Evolutionary conservation across 2,888 invertebrate genomes (phyloP), one percentile per base, ranked within the genome.

Genomic region (Cantharis rufa): DNA sequence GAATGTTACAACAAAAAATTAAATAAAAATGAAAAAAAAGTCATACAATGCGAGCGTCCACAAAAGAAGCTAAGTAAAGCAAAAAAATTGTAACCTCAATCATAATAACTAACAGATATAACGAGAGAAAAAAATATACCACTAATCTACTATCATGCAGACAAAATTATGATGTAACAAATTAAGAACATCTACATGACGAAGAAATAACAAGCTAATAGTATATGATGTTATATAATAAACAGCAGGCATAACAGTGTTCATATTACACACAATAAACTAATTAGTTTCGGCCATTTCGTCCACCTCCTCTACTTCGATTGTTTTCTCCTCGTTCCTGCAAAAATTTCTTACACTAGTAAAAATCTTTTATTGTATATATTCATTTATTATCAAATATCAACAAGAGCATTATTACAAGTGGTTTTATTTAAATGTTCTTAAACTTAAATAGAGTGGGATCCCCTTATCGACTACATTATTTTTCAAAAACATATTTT

Each of bases 261-360:
- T 74, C 64, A 64, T 78, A 75, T 73, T 71, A 73, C 69, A 77
- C 71, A 69, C 48, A 69, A 71, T 73, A 75, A 69, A 70, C 62
- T 75, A 69, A 74, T 84, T 84, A 86, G 78, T 85, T 87, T 79
- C 86, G 85, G 69, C 85, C 85, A 68, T 86, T 85, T 78, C 87
- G 84, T 74, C 87, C 85, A 64, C 86, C 85, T 63, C 86, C 85
- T 63, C 86, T 83, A 48, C 86, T 84, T 74, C 87, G 82, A 78
- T 82, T 84, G 82, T 83, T 86, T 74, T 86, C 86, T 70, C 86
- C 86, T 74, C 87, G 85, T 72, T 87, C 87, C 87, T 87, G 83
- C 48, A 48, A 48, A 48, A 48, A 48, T n/a, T 48, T 48, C 9
- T 7, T 48, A 48, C 48, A n/a, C 5, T 48, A 48, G 48, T 48